A percentile compares a stretch with the other conserved stretches of the same genome.
Evolutionary conservation across 2,113 vertebrate species (phyloP).

Genomic region (Tichodroma muraria): DNA sequence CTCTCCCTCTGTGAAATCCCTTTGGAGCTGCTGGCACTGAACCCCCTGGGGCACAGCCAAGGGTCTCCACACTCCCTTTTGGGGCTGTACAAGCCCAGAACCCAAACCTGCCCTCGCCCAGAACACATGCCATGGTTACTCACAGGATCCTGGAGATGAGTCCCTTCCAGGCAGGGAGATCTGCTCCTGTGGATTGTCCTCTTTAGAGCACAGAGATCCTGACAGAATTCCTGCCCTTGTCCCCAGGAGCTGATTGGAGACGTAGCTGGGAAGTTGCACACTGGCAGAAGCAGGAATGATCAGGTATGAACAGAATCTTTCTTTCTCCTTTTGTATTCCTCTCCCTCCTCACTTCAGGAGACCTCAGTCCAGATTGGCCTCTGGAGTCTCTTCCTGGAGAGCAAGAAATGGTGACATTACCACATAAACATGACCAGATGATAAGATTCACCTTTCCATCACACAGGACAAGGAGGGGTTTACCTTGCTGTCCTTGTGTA

Average conservation of each 20-base stretch:
- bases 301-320: slow-evolving; percentile 68
- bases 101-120: background rate
- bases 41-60: background rate
- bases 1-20: background rate
- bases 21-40: background rate
- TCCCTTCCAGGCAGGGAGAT: background rate
- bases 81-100: background rate
- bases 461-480: background rate
- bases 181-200: background rate
- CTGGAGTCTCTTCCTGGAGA: background rate
- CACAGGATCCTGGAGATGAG: background rate
- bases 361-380: background rate
- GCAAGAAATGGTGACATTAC: background rate
- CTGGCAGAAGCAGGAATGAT: slow-evolving; percentile 85
- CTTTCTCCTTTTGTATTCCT: background rate
- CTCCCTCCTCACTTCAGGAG: background rate
- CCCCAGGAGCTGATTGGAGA: background rate
- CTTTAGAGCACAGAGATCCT: background rate
- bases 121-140: background rate
- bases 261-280: background rate
- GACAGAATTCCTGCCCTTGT: background rate
- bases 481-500: background rate
- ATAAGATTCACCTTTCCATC: background rate
- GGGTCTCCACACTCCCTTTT: background rate
- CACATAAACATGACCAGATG: background rate